Conservation (phyloP, 2,113 vertebrate species). For the Hipposideros armiger region DNA sequence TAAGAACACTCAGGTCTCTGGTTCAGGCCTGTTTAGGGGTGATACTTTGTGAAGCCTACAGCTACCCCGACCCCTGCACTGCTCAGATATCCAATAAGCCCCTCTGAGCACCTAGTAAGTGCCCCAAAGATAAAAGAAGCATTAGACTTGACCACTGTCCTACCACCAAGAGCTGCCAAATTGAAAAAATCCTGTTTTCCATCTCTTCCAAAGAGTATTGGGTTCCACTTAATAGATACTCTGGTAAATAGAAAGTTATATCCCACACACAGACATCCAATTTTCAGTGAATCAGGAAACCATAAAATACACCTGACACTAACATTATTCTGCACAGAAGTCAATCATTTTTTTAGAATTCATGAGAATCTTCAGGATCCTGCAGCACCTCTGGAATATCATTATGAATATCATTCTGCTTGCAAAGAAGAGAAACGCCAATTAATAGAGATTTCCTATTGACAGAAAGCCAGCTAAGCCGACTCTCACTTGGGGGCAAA, state of each 20-base stretch:
- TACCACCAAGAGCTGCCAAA: conserved; percentile 20
- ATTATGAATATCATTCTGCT: conserved; percentile 60
- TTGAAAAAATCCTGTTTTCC: background rate
- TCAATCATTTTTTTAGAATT: conserved; percentile 58
- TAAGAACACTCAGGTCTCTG: background rate
- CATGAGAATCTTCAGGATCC: conserved; percentile 40
- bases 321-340: conserved; percentile 58
- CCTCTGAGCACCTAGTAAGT: background rate
- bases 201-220: background rate
- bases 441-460: conserved; percentile 58
- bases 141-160: background rate
- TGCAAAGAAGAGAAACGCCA: conserved; percentile 46
- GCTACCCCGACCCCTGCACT: background rate
- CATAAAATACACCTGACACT: conserved; percentile 43
- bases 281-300: conserved; percentile 53
- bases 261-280: background rate
- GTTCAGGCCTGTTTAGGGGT: background rate
- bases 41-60: background rate
- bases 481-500: conserved; percentile 13
- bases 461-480: conserved; percentile 26
- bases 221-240: conserved; percentile 18
- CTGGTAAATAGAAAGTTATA: background rate
- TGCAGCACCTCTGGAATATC: conserved; percentile 11
- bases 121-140: background rate
- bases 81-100: background rate